Base-by-base conservation (phyloP, 2,113 vertebrate species). In the Rhodinocichla rosea region DNA sequence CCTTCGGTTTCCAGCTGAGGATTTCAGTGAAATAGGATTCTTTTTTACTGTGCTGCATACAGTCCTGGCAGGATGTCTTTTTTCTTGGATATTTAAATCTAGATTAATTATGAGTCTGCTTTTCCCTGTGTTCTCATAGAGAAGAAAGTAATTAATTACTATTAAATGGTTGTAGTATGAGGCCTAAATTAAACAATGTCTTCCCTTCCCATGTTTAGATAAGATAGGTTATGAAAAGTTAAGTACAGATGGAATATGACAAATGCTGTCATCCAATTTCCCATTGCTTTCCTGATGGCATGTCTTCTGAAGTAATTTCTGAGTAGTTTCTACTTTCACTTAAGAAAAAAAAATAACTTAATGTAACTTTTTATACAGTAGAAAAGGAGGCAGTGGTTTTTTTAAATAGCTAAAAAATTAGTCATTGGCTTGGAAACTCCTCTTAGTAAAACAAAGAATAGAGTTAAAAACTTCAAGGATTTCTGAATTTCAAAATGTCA, bases 151-250 rank as follows among this genome's bases (percentile, higher is more conserved):
- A 94, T 95, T 92, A 96, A 95, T 94, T 49, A 74, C 63, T 87
- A 80, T 83, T 90, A 94, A 90, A 86, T 73, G 37, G 55, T 57
- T 93, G 78, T 42, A 80, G 42, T 69, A 91, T 80, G 59, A 77
- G 30, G 35, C 50, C 47, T 83, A 89, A 89, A 85, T 95, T 92
- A 96, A 95, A 96, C 88, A 94, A 91, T 0, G 4, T 83, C 83
- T 96, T 95, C 71, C 82, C 33, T 83, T 95, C 67, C 45, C 56
- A 39, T 92, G 90, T 93, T 93, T 95, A 96, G 88, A 96, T 94
- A 95, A 96, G 82, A 94, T 83, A 94, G 44, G 53, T 85, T 89
- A 75, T 89, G 77, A 89, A 71, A 87, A 94, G 83, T 91, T 94
- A 95, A 94, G 87, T 92, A 91, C 77, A 92, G 80, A 82, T 84